A percentile compares a stretch with the other conserved stretches of the same genome.
Conservation (phyloP, 2,888 invertebrate species). For the Seira ritae region DNA sequence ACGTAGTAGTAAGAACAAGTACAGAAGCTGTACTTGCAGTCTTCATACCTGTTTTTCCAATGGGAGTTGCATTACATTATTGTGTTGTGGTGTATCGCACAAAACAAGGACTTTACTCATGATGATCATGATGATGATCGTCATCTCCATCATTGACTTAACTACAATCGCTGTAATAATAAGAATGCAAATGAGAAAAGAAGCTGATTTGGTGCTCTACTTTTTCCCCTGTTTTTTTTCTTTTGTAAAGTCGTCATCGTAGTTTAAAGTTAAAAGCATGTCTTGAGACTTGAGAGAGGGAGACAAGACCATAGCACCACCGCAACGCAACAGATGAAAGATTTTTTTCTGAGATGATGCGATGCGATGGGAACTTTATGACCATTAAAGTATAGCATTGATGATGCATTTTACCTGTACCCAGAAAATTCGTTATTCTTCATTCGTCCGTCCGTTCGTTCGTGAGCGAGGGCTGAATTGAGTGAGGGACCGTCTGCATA, state of each 20-base stretch:
- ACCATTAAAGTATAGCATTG: slow-evolving; percentile 16
- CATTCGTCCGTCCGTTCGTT: neutral
- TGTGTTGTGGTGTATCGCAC: too few relatives aligned
- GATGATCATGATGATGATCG: neutral
- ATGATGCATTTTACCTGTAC: neutral
- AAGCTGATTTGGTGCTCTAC: slow-evolving; percentile 14
- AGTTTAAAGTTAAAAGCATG: neutral
- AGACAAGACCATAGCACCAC: neutral
- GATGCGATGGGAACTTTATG: slow-evolving; percentile 5
- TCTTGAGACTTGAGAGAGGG: neutral
- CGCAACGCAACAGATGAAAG: neutral
- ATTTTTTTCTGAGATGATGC: slow-evolving; percentile 4
- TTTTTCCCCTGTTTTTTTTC: slow-evolving; percentile 9
- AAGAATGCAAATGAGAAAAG: slow-evolving; percentile 9
- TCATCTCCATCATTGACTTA: neutral
- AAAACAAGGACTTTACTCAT: neutral
- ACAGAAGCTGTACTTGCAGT: slow-evolving; percentile 7
- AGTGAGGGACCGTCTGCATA: neutral
- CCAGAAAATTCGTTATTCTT: slow-evolving; percentile 8
- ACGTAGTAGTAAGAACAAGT: neutral
- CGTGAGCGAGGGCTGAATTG: too few relatives aligned
- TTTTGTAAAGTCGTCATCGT: neutral
- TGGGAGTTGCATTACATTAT: neutral
- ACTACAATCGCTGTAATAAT: neutral
- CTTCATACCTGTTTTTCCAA: slow-evolving; percentile 7